These are phyloP conservation scores for Philaethria dido DNA, from an alignment of 2,888 invertebrate genomes.

Conservation along the genomic window DNA sequence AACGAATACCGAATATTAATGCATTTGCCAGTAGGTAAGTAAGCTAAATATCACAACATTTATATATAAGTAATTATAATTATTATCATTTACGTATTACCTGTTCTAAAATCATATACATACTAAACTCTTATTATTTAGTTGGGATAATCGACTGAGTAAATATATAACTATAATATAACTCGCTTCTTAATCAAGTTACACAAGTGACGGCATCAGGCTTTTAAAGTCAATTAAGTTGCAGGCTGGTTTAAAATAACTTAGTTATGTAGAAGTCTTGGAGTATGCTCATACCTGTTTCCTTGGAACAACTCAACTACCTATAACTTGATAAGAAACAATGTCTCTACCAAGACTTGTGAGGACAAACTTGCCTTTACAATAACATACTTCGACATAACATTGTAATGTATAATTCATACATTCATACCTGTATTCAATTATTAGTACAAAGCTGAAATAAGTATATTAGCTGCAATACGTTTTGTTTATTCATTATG, in stretches of 20 bases:
- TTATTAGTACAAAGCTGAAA: no score
- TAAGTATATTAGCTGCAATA: neutral
- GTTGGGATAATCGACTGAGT: no score
- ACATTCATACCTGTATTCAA: neutral
- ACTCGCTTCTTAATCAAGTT: neutral
- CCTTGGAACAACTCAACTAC: slow-evolving; percentile 4
- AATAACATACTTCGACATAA: neutral
- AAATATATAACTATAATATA: neutral
- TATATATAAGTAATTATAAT: no score
- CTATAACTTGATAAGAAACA: slow-evolving; percentile 17
- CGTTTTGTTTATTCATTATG: neutral
- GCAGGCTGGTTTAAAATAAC: slow-evolving; percentile 9
- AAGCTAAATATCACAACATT: no score
- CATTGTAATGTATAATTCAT: neutral
- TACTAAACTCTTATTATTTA: no score
- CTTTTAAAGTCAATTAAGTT: slow-evolving; percentile 3
- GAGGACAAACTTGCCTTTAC: slow-evolving; percentile 1
- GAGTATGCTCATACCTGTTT: slow-evolving; percentile 5
- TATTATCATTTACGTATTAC: no score
- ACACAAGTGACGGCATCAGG: neutral
- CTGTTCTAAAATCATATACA: no score
- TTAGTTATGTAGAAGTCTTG: slow-evolving; percentile 1
- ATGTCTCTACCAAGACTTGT: neutral
- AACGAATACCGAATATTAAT: no score
- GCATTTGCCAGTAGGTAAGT: no score